Evolutionary conservation across 1,140 invertebrate genomes (phyloP).

Genomic region (Teleogryllus occipitalis): DNA sequence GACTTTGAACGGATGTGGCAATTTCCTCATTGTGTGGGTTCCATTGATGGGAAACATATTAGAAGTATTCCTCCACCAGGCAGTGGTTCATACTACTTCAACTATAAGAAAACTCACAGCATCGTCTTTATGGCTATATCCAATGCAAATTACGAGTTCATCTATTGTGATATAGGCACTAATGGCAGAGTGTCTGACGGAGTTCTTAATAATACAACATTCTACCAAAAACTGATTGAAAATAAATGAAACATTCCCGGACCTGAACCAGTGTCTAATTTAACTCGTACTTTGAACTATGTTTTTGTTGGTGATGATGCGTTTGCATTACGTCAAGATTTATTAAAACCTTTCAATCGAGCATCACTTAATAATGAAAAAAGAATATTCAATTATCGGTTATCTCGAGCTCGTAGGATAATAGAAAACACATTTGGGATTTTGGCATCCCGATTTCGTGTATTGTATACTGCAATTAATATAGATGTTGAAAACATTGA

Average conservation of each 20-base stretch:
- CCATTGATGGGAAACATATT: conserved; percentile 33
- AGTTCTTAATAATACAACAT: conserved; percentile 20
- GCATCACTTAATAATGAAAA: conserved; percentile 24
- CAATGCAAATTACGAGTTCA: conserved; percentile 31
- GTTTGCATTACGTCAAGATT: conserved; percentile 31
- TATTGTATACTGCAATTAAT: no score
- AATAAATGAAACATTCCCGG: conserved; percentile 14
- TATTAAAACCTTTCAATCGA: conserved; percentile 32
- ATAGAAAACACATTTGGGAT: no score
- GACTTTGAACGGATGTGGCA: conserved; percentile 26
- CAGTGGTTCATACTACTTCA: conserved; percentile 27
- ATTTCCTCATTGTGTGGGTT: conserved; percentile 28
- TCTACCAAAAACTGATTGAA: conserved; percentile 15
- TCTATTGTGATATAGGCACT: conserved; percentile 27
- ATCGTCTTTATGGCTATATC: conserved; percentile 29
- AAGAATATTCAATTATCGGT: conserved; percentile 29
- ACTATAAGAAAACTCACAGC: conserved; percentile 28
- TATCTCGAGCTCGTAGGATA: no score
- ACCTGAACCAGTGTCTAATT: conserved; percentile 15
- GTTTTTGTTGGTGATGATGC: conserved; percentile 37
- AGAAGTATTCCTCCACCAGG: conserved; percentile 26
- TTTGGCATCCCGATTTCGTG: no score
- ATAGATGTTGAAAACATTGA: no score
- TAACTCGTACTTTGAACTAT: conserved; percentile 23
- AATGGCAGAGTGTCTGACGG: conserved; percentile 24